Evolutionary conservation across 2,113 vertebrate species (phyloP).

Genomic region (Nettapus auritus): DNA sequence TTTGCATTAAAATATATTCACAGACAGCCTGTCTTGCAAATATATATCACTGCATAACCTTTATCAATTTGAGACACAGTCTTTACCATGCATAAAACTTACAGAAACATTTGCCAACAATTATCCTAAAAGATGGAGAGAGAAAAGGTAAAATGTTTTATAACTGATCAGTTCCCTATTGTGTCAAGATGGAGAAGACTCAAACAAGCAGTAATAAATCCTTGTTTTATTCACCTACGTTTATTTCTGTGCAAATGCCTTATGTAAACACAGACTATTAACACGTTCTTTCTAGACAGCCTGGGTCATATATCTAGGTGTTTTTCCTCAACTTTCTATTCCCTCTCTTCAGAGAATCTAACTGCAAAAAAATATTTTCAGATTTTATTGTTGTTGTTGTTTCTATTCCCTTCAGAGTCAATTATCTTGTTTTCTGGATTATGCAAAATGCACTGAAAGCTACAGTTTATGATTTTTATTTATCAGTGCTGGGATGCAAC

Average conservation of each 20-base stretch:
- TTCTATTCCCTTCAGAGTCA: background rate
- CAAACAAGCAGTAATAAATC: slow-evolving; percentile 41
- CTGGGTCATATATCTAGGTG: background rate
- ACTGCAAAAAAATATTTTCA: background rate
- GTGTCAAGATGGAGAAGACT: slow-evolving; percentile 39
- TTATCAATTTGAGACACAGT: slow-evolving; percentile 72
- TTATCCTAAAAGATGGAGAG: slow-evolving; percentile 11
- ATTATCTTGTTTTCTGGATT: slow-evolving; percentile 26
- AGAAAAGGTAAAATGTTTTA: slow-evolving; percentile 27
- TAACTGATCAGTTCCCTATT: slow-evolving; percentile 17
- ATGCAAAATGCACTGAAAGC: background rate
- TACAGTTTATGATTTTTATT: background rate
- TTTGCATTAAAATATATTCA: slow-evolving; percentile 74
- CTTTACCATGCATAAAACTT: slow-evolving; percentile 59
- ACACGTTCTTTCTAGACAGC: background rate
- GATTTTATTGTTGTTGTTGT: background rate
- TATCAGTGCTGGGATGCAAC: background rate
- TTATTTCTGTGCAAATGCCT: slow-evolving; percentile 54
- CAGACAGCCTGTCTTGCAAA: slow-evolving; percentile 55
- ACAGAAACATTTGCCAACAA: slow-evolving; percentile 41
- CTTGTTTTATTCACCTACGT: background rate
- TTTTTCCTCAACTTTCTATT: slow-evolving; percentile 2
- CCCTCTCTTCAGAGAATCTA: background rate
- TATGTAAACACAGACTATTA: slow-evolving; percentile 57
- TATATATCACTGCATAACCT: slow-evolving; percentile 45